These are phyloP conservation scores for Papilio protenor DNA, from an alignment of 2,888 invertebrate genomes.

Conservation along the genomic window DNA sequence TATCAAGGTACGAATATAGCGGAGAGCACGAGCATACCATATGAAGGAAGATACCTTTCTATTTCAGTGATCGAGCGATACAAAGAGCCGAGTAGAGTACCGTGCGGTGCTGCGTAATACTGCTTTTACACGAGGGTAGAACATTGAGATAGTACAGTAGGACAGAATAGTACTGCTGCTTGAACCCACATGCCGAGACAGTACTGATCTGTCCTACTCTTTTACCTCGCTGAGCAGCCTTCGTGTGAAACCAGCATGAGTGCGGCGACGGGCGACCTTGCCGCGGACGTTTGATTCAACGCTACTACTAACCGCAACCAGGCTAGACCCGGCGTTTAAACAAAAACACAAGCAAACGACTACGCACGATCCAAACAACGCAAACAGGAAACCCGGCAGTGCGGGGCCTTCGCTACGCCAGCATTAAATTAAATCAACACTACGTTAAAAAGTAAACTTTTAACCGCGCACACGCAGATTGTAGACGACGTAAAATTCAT, in stretches of 20 bases:
- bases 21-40: neutral
- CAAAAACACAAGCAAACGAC: slow-evolving; percentile 53
- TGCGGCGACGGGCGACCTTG: slow-evolving; percentile 60
- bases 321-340: slow-evolving; percentile 49
- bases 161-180: neutral
- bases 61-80: slow-evolving; percentile 22
- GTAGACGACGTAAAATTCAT: neutral
- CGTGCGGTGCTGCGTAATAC: neutral
- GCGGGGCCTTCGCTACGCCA: slow-evolving; percentile 44
- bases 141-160: neutral
- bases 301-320: slow-evolving; percentile 45
- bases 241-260: slow-evolving; percentile 59
- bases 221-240: slow-evolving; percentile 1
- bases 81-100: slow-evolving; percentile 10
- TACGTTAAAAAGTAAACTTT: slow-evolving; percentile 42
- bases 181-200: neutral
- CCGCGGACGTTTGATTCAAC: slow-evolving; percentile 56
- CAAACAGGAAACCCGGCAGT: slow-evolving; percentile 54
- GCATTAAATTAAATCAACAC: slow-evolving; percentile 45
- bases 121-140: neutral
- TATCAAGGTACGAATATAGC: neutral
- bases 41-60: slow-evolving; percentile 23
- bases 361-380: slow-evolving; percentile 45
- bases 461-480: slow-evolving; percentile 9
- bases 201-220: neutral